Percentiles rank a stretch among this genome's conserved stretches.
These are phyloP conservation scores for Scaptomyza reducta DNA, from an alignment of 2,888 invertebrate genomes.

Conservation along the genomic window DNA sequence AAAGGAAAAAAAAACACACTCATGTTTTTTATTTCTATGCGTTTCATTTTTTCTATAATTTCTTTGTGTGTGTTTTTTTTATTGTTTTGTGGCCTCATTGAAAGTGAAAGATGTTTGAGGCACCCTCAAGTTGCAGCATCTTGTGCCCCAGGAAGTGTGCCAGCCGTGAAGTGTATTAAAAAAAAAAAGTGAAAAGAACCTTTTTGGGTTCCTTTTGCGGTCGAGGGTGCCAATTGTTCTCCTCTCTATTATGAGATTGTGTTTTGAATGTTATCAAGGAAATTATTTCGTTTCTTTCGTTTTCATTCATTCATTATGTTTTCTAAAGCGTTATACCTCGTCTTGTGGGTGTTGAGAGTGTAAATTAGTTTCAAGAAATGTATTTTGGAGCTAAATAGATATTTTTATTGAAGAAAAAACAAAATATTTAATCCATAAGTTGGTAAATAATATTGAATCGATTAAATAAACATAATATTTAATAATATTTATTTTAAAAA, in stretches of 20 bases:
- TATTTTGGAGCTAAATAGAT: neutral
- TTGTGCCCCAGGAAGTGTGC: constrained; percentile 71
- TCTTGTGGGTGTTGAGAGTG: neutral
- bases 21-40: constrained; percentile 53
- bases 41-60: constrained; percentile 49
- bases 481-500: too few species aligned
- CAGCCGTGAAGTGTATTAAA: constrained; percentile 50
- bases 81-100: constrained; percentile 50
- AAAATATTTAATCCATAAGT: too few species aligned
- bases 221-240: constrained; percentile 67
- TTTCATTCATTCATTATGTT: constrained; percentile 22
- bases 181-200: constrained; percentile 78
- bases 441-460: too few species aligned
- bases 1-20: constrained; percentile 40
- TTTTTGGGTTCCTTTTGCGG: constrained; percentile 45
- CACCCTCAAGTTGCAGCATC: constrained; percentile 76
- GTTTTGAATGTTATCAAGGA: constrained; percentile 62
- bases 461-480: too few species aligned
- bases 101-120: constrained; percentile 74
- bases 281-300: constrained; percentile 56
- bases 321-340: neutral
- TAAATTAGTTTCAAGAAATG: neutral
- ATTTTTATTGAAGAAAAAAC: neutral
- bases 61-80: constrained; percentile 57
- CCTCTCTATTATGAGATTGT: constrained; percentile 46